Conservation (phyloP, 2,113 vertebrate species). For the Scatophagus argus region DNA sequence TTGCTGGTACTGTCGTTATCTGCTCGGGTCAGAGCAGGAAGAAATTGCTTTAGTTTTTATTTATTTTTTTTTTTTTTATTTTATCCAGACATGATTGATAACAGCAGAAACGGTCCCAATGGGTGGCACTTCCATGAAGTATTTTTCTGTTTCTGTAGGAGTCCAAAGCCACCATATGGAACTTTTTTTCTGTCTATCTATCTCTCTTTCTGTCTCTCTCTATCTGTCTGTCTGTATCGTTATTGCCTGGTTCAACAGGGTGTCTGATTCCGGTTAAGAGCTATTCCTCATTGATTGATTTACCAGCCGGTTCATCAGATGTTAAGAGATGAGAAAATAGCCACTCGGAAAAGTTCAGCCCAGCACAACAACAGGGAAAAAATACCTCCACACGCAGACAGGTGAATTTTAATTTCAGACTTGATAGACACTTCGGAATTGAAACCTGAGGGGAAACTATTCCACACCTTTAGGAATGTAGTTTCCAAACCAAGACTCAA, state of each 20-base stretch:
- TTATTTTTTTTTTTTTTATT: constrained; percentile 5
- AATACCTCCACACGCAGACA: constrained; percentile 4
- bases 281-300: constrained; percentile 52
- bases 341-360: constrained; percentile 35
- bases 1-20: constrained; percentile 42
- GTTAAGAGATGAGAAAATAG: constrained; percentile 41
- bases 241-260: constrained; percentile 35
- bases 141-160: constrained; percentile 5
- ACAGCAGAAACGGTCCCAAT: constrained; percentile 22
- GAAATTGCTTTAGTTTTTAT: constrained; percentile 24
- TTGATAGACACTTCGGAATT: constrained; percentile 67
- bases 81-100: constrained; percentile 53
- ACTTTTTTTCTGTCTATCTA: constrained; percentile 7
- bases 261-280: constrained; percentile 23
- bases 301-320: constrained; percentile 37
- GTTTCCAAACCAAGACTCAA: constrained; percentile 72
- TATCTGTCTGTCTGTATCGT: constrained; percentile 3
- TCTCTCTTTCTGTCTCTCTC: constrained; percentile 5
- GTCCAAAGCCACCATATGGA: constrained; percentile 5
- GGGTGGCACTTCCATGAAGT: constrained; percentile 2
- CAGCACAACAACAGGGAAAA: constrained; percentile 11
- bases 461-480: constrained; percentile 71
- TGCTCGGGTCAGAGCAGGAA: constrained; percentile 47
- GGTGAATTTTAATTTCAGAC: constrained; percentile 73
- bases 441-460: constrained; percentile 74